These are phyloP conservation scores for Buteo buteo DNA, from an alignment of 2,113 vertebrate species.

Conservation along the genomic window DNA sequence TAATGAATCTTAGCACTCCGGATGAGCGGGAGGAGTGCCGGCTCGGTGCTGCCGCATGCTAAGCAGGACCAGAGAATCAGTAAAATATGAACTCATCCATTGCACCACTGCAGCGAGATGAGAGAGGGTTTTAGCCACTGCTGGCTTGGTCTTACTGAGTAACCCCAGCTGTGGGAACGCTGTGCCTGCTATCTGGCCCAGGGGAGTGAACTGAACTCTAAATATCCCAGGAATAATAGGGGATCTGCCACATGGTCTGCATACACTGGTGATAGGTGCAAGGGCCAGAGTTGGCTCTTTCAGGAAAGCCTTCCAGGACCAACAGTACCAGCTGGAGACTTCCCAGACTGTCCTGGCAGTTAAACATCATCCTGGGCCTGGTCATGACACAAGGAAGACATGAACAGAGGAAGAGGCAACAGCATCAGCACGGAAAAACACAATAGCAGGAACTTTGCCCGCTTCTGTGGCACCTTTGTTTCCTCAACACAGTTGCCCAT, in stretches of 20 bases:
- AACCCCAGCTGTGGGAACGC: neutral
- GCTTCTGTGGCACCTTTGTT: fast-evolving
- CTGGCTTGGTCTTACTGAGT: neutral
- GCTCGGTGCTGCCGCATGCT: neutral
- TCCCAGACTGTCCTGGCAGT: neutral
- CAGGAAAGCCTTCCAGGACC: neutral
- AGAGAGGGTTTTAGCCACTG: neutral
- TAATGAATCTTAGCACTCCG: neutral
- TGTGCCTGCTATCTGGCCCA: fast-evolving
- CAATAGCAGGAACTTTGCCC: neutral
- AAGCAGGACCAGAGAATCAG: neutral
- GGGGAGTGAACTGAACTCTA: neutral
- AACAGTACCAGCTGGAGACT: neutral
- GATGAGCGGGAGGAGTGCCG: fast-evolving
- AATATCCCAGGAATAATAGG: neutral
- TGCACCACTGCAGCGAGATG: neutral
- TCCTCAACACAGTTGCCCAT: neutral
- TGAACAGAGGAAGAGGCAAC: neutral
- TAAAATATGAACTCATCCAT: neutral
- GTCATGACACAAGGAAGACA: neutral
- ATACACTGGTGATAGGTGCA: too few relatives aligned
- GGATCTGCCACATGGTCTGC: neutral
- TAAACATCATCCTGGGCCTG: neutral
- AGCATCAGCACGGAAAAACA: neutral
- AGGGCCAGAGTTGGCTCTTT: neutral